Conservation (phyloP, 2,113 vertebrate species). For the Protobothrops mucrosquamatus region DNA sequence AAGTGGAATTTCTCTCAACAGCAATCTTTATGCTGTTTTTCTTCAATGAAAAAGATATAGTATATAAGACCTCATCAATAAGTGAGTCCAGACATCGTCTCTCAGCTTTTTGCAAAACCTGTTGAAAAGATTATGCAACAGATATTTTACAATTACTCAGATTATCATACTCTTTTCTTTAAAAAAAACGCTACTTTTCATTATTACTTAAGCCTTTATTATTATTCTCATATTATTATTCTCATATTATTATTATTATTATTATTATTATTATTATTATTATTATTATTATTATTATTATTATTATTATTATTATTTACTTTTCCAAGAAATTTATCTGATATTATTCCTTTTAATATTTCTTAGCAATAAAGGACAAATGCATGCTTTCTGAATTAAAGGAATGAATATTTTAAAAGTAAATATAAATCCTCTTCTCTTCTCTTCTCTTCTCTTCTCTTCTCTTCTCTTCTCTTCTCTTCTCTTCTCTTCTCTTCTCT, state of each 20-base stretch:
- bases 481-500: too few species aligned
- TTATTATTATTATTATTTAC: background rate
- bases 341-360: background rate
- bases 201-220: background rate
- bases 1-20: background rate
- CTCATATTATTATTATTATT: background rate
- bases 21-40: background rate
- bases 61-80: background rate
- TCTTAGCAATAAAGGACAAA: background rate
- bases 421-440: background rate
- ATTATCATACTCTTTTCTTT: background rate
- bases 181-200: background rate
- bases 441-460: too few species aligned
- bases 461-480: too few species aligned
- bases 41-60: background rate
- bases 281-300: background rate
- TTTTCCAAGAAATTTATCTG: background rate
- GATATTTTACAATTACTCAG: background rate
- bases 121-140: background rate
- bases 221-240: background rate
- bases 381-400: background rate
- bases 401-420: background rate
- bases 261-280: background rate
- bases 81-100: background rate
- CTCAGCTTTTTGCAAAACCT: background rate